Base-by-base conservation (phyloP, 2,888 invertebrate species). In the Platynereis dumerilii region DNA sequence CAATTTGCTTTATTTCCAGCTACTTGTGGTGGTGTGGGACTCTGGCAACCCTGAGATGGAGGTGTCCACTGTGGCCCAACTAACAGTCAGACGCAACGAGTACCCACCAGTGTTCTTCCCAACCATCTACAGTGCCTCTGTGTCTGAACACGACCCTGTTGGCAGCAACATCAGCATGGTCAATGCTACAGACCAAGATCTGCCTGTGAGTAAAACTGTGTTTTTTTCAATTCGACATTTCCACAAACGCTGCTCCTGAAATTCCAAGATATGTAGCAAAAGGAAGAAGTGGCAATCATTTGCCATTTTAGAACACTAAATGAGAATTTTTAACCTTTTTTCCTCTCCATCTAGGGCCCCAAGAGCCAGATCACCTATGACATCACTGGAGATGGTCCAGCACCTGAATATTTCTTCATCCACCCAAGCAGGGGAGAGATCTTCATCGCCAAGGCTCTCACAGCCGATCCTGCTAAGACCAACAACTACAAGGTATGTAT, bases 321-420 rank as follows among this genome's bases (percentile, higher is more conserved):
- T n/a, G n/a, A n/a, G n/a, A n/a, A n/a, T n/a, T n/a, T n/a, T n/a
- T n/a, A n/a, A n/a, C n/a, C n/a, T n/a, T n/a, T n/a, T n/a, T n/a
- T n/a, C n/a, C n/a, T n/a, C n/a, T n/a, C n/a, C n/a, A n/a, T 65
- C 28, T 64, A 75, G 65, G 71, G 69, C 26, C 78, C 79, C 7
- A 78, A 79, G 69, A 79, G 77, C 58, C 65, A 69, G 20, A 66
- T 80, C 44, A 64, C 72, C 1, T 80, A 78, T 67, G 75, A 75
- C 63, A 77, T 80, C 45, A 73, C 68, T 12, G 77, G 78, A 10
- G 77, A 77, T 39, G 75, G 70, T 24, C 54, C 72, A 20, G 76
- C 77, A 2, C 60, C 71, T 17, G 73, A 72, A 22, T 69, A 75
- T 65, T 80, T 80, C 74, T 70, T 67, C 42, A 74, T 80, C 58